These are phyloP conservation scores for Glaucomys volans DNA, from an alignment of 2,113 vertebrate genomes.

Conservation along the genomic window DNA sequence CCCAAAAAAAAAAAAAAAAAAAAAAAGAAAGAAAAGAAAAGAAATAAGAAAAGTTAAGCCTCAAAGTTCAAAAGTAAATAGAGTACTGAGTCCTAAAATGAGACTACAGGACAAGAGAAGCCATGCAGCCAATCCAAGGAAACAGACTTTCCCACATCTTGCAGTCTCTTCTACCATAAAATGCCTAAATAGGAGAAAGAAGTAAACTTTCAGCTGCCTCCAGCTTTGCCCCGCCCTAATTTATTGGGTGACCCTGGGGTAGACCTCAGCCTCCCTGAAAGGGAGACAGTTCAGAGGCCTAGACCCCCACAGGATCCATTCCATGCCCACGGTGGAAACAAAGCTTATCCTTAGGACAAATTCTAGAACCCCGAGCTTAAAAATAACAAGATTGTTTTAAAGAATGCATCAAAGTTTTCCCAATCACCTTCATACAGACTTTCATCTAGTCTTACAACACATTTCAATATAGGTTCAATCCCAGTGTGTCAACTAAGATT, in stretches of 20 bases:
- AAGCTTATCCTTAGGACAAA: background rate
- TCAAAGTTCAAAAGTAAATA: background rate
- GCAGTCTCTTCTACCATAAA: background rate
- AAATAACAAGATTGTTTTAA: background rate
- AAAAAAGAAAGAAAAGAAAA: too few relatives aligned
- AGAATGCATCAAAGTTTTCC: background rate
- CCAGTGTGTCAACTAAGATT: background rate
- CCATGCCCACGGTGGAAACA: background rate
- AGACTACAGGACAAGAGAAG: background rate
- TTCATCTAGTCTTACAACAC: background rate
- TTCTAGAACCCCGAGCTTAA: background rate
- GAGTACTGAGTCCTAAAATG: background rate
- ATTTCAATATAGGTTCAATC: background rate
- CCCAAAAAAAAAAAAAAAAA: too few relatives aligned
- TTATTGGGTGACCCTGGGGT: too few relatives aligned
- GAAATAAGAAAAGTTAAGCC: too few relatives aligned
- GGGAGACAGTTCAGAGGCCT: background rate
- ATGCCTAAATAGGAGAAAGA: rapidly evolving
- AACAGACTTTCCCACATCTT: too few relatives aligned
- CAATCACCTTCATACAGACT: background rate
- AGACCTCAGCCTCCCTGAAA: background rate
- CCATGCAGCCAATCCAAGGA: background rate
- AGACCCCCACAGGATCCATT: background rate
- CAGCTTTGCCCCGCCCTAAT: background rate
- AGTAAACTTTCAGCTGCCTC: background rate